Conservation (phyloP, 2,113 vertebrate genomes). For the Panthera uncia region DNA sequence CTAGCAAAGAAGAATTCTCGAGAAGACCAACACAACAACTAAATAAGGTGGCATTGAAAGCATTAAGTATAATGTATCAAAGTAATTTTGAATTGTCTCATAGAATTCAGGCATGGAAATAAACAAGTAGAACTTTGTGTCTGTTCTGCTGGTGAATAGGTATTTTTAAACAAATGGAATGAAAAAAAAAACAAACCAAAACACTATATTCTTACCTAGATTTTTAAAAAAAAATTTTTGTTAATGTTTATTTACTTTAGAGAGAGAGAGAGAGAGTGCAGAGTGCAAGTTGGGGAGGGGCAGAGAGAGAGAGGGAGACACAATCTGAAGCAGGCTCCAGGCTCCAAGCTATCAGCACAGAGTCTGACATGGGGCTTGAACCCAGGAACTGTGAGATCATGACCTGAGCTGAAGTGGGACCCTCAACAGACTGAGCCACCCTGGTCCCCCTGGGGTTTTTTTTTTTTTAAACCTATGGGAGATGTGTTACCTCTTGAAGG, state of each 20-base stretch:
- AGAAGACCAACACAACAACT: slow-evolving; percentile 47
- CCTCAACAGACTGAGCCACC: too few relatives aligned
- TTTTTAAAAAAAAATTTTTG: too few relatives aligned
- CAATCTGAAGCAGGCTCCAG: too few relatives aligned
- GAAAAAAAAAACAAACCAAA: not conserved
- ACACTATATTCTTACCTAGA: not conserved
- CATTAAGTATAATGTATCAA: slow-evolving; percentile 44
- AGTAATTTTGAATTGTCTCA: slow-evolving; percentile 2
- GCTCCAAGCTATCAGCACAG: too few relatives aligned
- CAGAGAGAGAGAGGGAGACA: too few relatives aligned
- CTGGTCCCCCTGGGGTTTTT: not conserved
- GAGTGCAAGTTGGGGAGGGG: too few relatives aligned
- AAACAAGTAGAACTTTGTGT: slow-evolving; percentile 38
- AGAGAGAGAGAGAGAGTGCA: too few relatives aligned
- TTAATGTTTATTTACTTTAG: too few relatives aligned
- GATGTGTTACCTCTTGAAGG: not conserved
- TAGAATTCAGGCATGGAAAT: slow-evolving; percentile 25
- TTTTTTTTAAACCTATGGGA: not conserved
- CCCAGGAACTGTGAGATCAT: too few relatives aligned
- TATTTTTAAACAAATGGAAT: slow-evolving; percentile 59
- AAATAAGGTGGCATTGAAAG: slow-evolving; percentile 34
- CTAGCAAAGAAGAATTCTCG: slow-evolving; percentile 50
- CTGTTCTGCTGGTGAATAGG: not conserved
- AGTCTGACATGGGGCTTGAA: too few relatives aligned
- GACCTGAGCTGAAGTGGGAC: too few relatives aligned